Base-by-base conservation (phyloP, 2,797 vertebrate species). In the Rhinoraja longicauda region DNA sequence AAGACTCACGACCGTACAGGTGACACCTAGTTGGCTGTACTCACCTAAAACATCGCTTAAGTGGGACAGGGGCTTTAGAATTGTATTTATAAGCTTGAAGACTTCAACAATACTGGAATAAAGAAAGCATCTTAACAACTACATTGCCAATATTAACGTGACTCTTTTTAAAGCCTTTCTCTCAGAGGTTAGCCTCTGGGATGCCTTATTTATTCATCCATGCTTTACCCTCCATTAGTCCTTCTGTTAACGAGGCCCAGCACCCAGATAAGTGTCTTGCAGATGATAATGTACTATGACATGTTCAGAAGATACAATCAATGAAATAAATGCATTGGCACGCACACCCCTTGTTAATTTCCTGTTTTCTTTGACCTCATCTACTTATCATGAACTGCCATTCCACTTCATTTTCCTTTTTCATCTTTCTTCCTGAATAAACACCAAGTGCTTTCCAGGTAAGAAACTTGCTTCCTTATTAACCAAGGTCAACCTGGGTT, bases 371-470 rank as follows among this genome's bases (percentile, higher is more conserved):
- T 32, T n/a, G 82, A 29, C 82, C 45, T 82, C 82, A 64, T 32
- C 82, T 86, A 19, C 19, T 86, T 86, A 86, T 86, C 82, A 64
- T 62, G 59, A 86, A n/a, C 82, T 64, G 82, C 62, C 59, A 86
- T 72, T 1, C 67, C 36, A 91, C 1, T 39, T 53, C 10, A 29
- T 12, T 39, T 59, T 86, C 53, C 67, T 72, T 90, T 39, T 17
- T 70, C 64, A 90, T 24, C 12, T 39, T 21, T 45, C 36, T 26
- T 45, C 36, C 13, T 90, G 29, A 67, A 90, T 67, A 90, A 39
- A 90, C 64, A 90, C 64, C 57, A 88, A 29, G 21, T 29, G 36
- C 4, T 72, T 73, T 53, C 10, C 21, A 29, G 70, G 45, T 91
- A 64, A 73, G 70, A 91, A 91, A 64, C 82, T 39, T 45, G 7